Base-by-base conservation (phyloP, 2,888 invertebrate species). In the Dryobota labecula region DNA sequence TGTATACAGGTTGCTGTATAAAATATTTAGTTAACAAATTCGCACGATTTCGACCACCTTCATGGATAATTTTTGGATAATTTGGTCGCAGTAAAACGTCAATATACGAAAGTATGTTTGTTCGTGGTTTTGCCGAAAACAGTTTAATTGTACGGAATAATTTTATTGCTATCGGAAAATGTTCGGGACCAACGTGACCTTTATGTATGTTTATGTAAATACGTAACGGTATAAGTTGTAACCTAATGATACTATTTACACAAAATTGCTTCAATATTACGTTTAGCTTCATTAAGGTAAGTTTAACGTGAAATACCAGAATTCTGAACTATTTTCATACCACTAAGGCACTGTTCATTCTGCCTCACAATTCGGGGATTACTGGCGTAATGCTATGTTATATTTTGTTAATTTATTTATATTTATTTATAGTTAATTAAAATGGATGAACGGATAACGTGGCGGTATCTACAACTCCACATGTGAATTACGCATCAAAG, bases 101-200 rank as follows among this genome's bases (percentile, higher is more conserved):
- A 58, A 58, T 53, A 41, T 27, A 30, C n/a, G 18, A 53, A 73
- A 58, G 47, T 49, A 53, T 64, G 47, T 56, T 74, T 68, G 80
- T 64, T 51, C 27, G 62, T 41, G 75, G 75, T 63, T 58, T 33
- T 11, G 45, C 60, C 60, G 81, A 56, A 80, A 77, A 77, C 80
- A 60, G 67, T 77, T 80, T 67, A 80, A 77, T 74, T 36, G 58
- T 43, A 51, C 58, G 80, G 63, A 75, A 68, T 68, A 33, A 80
- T 80, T 66, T 77, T 54, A 77, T 77, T n/a, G 57, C 62, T 47
- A 58, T 66, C 36, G 62, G 43, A n/a, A 2, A 43, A n/a, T 43
- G 30, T 74, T 61, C 24, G 54, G 73, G 24, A n/a, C 49, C 30
- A 47, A 70, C 41, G 41, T 70, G 24, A 36, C 30, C 27, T 43